phyloP scores from a whole-genome alignment of 2,888 invertebrate species.

The Thecophora atra region DNA sequence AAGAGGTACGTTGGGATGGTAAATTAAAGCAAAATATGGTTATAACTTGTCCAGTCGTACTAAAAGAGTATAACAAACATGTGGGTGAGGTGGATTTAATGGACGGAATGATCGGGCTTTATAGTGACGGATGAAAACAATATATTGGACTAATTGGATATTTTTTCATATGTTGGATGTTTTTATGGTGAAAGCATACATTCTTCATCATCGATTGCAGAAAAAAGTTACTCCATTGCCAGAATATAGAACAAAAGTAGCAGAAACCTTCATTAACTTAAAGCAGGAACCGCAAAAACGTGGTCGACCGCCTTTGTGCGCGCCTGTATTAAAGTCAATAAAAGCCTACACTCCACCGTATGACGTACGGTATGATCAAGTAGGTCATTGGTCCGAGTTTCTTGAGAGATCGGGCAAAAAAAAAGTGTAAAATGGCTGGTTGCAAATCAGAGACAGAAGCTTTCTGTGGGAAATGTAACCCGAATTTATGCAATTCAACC shows the following conservation, averaged over 20 bases:
- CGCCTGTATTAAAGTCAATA: neutral
- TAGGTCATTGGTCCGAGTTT: slow-evolving; percentile 18
- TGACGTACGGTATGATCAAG: neutral
- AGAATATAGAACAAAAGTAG: neutral
- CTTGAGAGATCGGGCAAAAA: slow-evolving; percentile 6
- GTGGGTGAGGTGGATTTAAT: slow-evolving; percentile 37
- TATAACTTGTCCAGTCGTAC: slow-evolving; percentile 1
- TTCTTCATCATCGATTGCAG: slow-evolving; percentile 16
- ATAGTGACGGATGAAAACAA: slow-evolving; percentile 33
- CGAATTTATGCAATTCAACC: slow-evolving; percentile 14
- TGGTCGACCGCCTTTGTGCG: neutral
- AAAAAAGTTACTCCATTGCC: neutral
- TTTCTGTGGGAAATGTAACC: slow-evolving; percentile 14
- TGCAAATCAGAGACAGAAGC: slow-evolving; percentile 25
- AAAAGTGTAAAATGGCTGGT: neutral
- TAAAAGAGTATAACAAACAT: slow-evolving; percentile 8
- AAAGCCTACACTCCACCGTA: neutral
- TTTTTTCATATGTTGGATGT: slow-evolving; percentile 36
- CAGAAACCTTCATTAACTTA: neutral
- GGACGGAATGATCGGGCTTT: slow-evolving; percentile 33
- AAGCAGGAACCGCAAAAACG: neutral
- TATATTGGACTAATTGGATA: slow-evolving; percentile 19
- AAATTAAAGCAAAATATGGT: slow-evolving; percentile 15
- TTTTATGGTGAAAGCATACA: slow-evolving; percentile 34
- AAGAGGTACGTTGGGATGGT: slow-evolving; percentile 23